Evolutionary conservation across 2,797 vertebrate genomes (phyloP).

Genomic region (Tinamus major): DNA sequence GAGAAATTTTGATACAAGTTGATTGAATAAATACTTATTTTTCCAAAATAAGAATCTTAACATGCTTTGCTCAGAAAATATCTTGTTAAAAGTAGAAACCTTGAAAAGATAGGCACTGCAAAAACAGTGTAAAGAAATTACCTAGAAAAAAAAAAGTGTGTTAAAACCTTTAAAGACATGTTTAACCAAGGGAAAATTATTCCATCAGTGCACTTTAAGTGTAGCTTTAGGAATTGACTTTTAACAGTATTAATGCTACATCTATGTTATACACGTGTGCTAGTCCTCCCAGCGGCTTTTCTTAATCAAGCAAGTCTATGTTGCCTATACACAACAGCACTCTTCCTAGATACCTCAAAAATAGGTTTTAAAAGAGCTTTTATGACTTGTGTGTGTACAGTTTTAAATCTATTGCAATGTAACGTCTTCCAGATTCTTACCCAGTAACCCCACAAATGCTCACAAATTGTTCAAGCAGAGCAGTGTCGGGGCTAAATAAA

Average conservation of each 20-base stretch:
- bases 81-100: background rate
- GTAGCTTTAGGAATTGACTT: background rate
- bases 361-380: rapidly evolving
- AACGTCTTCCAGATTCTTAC: background rate
- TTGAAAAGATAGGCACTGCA: background rate
- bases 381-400: background rate
- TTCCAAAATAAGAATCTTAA: background rate
- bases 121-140: background rate
- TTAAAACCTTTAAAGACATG: background rate
- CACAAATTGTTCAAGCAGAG: background rate
- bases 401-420: background rate
- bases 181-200: background rate
- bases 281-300: background rate
- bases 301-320: background rate
- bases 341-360: background rate
- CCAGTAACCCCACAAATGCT: background rate
- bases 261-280: background rate
- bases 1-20: too few species aligned
- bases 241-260: background rate
- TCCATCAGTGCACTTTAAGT: background rate
- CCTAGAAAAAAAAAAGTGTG: background rate
- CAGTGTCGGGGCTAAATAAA: background rate
- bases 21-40: background rate
- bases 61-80: background rate
- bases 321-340: background rate